Base-by-base conservation (phyloP, 1,140 invertebrate genomes). In the Ctenoplectra terminalis region DNA sequence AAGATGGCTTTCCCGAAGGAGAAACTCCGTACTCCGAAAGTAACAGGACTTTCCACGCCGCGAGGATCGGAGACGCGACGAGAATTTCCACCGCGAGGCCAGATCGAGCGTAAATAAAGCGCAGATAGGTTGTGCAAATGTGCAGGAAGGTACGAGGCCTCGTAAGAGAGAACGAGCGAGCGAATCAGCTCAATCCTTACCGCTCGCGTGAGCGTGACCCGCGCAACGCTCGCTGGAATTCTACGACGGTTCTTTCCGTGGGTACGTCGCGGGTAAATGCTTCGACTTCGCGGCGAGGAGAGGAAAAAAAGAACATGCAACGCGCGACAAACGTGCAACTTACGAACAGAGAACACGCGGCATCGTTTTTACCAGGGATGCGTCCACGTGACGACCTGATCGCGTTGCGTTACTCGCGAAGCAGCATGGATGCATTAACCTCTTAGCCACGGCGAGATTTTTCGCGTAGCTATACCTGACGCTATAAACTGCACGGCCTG, bases 161-260 rank as follows among this genome's bases (percentile, higher is more conserved):
- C 9, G 61, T 15, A 64, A 13, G 40, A 37, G 37, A 50, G 40
- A 48, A 37, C 43, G 54, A 73, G 56, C 8, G 26, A 52, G n/a
- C 72, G 70, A 69, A 46, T 58, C 58, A 73, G 76, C 73, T 74
- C 73, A 69, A 77, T 83, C 80, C 75, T 75, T 76, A 83, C 75
- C 70, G 84, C 84, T 85, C 81, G 84, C 64, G 84, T 31, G 81
- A 80, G 84, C 84, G 83, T 85, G 81, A 85, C 84, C 81, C 76
- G 84, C 76, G 75, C 81, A 80, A 85, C 76, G 61, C 67, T 82
- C 79, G 43, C 58, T 72, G 81, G 80, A 82, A 85, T 85, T 61
- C 83, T 70, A 77, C 60, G 70, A 48, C 29, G 29, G 52, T 56
- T 56, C 63, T 75, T 75, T 69, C 73, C 73, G n/a, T 11, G 7